These are phyloP conservation scores for Sinosuthora webbiana DNA, from an alignment of 2,113 vertebrate species.

Conservation along the genomic window DNA sequence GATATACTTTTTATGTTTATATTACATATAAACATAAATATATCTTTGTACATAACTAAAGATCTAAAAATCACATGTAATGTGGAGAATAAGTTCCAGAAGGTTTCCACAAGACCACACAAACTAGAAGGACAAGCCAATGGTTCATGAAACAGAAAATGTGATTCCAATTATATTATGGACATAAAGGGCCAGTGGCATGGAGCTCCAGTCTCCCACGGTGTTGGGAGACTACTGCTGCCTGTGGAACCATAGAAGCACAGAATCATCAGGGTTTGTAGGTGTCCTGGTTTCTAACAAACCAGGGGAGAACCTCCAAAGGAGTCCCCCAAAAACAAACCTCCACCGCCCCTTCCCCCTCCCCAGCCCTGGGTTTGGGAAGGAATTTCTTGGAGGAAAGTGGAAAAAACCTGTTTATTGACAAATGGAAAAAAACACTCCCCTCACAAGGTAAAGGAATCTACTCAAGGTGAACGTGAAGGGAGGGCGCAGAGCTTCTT, in stretches of 20 bases:
- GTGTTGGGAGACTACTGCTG: rapidly evolving
- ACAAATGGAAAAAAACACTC: too few relatives aligned
- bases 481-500: too few relatives aligned
- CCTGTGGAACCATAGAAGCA: neutral
- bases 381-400: too few relatives aligned
- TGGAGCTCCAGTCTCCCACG: rapidly evolving
- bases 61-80: neutral
- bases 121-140: neutral
- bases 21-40: neutral
- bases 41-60: neutral
- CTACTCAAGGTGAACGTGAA: too few relatives aligned
- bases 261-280: neutral
- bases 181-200: rapidly evolving
- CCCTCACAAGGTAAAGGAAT: too few relatives aligned
- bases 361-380: too few relatives aligned
- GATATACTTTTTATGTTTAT: neutral
- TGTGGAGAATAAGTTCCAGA: rapidly evolving
- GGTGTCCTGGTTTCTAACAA: too few relatives aligned
- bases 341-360: too few relatives aligned
- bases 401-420: too few relatives aligned
- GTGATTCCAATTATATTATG: neutral
- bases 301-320: too few relatives aligned
- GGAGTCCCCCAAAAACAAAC: too few relatives aligned
- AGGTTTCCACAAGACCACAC: rapidly evolving
- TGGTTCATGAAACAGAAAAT: neutral